phyloP scores from a whole-genome alignment of 2,797 vertebrate genomes.

The Loriculus beryllinus region DNA sequence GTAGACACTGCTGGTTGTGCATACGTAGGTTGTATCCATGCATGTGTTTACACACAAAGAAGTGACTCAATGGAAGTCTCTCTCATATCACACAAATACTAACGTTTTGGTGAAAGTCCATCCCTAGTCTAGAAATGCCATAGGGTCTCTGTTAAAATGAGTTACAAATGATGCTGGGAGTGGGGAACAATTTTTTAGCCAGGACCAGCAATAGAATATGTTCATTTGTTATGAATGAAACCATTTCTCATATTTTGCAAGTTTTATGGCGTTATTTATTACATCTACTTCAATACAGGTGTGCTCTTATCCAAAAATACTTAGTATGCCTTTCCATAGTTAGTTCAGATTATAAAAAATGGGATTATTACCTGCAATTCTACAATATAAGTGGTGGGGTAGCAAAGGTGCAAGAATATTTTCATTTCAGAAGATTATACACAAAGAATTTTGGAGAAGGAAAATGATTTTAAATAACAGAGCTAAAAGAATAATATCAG shows the following conservation, averaged over 20 bases:
- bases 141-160: not conserved
- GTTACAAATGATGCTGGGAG: not conserved
- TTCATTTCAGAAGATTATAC: not conserved
- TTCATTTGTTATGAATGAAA: not conserved
- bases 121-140: not conserved
- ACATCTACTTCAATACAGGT: not conserved
- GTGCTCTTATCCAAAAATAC: not conserved
- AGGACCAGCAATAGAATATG: not conserved
- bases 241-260: not conserved
- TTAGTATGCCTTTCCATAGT: not conserved
- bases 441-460: not conserved
- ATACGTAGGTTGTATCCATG: not conserved
- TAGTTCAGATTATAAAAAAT: not conserved
- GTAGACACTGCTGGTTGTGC: not conserved
- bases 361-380: not conserved
- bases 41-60: not conserved
- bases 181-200: not conserved
- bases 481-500: not conserved
- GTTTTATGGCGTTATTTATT: not conserved
- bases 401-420: not conserved
- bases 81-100: not conserved
- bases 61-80: not conserved
- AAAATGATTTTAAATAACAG: not conserved
- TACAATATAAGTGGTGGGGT: not conserved
- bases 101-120: not conserved